Percentiles rank a stretch among this genome's conserved stretches.
Evolutionary conservation across 2,797 vertebrate genomes (phyloP).

Genomic region (Scolopax bukidnonensis): DNA sequence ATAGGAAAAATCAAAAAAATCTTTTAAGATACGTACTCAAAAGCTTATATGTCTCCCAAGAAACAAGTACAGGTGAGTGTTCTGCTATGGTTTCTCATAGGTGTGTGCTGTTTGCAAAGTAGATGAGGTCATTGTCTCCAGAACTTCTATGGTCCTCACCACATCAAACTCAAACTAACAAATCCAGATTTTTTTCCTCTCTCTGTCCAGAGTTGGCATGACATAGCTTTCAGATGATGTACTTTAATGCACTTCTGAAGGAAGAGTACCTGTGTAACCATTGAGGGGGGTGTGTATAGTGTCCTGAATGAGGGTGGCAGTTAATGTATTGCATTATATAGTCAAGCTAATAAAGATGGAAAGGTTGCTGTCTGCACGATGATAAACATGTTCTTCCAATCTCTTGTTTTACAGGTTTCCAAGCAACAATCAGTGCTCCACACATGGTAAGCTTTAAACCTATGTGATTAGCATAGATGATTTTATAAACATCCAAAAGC

Average conservation of each 20-base stretch:
- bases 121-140: neutral
- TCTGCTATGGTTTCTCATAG: neutral
- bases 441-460: slow-evolving; percentile 90
- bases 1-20: neutral
- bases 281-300: neutral
- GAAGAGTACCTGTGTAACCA: neutral
- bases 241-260: neutral
- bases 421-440: slow-evolving; percentile 99
- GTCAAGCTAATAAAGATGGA: neutral
- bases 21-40: neutral
- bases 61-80: neutral
- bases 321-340: neutral
- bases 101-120: neutral
- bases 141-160: accelerated
- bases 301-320: neutral
- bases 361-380: neutral
- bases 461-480: neutral
- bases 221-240: neutral
- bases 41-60: neutral
- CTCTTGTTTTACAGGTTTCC: slow-evolving; percentile 87
- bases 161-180: neutral
- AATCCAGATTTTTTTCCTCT: neutral
- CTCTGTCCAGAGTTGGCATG: neutral
- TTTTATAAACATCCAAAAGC: neutral
- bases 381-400: slow-evolving; percentile 32